Evolutionary conservation across 2,888 invertebrate genomes (phyloP).

Genomic region (Epirrhoe alternata): DNA sequence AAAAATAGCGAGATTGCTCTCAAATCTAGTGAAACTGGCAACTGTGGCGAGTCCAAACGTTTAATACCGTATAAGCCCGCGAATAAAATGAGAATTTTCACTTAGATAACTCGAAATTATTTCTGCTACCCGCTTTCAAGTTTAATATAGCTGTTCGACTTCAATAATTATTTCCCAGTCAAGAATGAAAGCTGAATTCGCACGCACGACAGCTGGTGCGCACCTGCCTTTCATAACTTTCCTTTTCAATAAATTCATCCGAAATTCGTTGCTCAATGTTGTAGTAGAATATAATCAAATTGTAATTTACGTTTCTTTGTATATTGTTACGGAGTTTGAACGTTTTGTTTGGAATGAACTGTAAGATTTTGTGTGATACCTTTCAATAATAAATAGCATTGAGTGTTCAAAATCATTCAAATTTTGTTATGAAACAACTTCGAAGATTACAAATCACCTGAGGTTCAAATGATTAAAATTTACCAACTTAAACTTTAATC

Average conservation of each 20-base stretch:
- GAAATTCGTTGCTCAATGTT: conserved; percentile 46
- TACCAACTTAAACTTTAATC: no score
- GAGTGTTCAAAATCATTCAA: background rate
- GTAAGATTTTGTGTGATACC: background rate
- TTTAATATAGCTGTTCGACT: conserved; percentile 51
- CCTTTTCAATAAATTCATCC: conserved; percentile 69
- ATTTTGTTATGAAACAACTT: no score
- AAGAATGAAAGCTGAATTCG: conserved; percentile 57
- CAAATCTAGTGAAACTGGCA: background rate
- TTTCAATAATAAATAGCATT: background rate
- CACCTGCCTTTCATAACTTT: conserved; percentile 69
- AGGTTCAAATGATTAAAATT: no score
- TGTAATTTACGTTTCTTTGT: conserved; percentile 48
- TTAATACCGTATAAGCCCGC: conserved; percentile 18
- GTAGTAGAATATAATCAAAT: conserved; percentile 48
- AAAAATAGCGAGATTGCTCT: conserved; percentile 1
- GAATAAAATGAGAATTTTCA: conserved; percentile 47
- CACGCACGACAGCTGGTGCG: conserved; percentile 57
- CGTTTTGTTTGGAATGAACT: conserved; percentile 7
- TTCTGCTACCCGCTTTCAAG: conserved; percentile 44
- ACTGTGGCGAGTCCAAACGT: conserved; percentile 4
- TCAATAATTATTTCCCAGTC: conserved; percentile 58
- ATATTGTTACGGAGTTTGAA: conserved; percentile 8
- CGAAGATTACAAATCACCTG: no score
- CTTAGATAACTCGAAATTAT: conserved; percentile 46